Evolutionary conservation across 2,797 vertebrate species (phyloP).

Genomic region (Limosa lapponica): DNA sequence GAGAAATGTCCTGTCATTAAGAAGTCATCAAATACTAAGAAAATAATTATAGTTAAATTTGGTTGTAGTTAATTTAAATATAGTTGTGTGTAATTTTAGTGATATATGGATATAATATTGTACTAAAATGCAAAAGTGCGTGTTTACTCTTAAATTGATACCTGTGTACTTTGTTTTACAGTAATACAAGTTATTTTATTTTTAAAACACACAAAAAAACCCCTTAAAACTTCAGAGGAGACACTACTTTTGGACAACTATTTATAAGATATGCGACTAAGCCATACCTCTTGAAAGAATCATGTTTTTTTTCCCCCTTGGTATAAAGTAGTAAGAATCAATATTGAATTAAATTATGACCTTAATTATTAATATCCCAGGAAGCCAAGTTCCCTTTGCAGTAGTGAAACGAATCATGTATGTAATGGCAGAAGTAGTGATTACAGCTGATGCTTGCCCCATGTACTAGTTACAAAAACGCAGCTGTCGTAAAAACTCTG

Average conservation of each 20-base stretch:
- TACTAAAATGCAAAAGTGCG: background rate
- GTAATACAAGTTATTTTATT: background rate
- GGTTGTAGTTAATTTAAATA: background rate
- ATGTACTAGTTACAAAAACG: background rate
- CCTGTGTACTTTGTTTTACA: background rate
- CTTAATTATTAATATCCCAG: slow-evolving; percentile 26
- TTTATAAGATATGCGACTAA: background rate
- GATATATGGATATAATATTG: background rate
- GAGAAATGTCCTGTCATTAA: background rate
- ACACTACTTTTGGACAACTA: background rate
- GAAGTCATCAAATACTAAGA: background rate
- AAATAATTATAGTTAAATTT: background rate
- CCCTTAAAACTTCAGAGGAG: background rate
- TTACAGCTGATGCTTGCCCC: background rate
- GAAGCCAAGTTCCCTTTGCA: slow-evolving; percentile 1
- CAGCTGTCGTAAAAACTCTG: background rate
- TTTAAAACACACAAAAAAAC: background rate
- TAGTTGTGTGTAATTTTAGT: background rate
- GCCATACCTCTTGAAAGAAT: background rate
- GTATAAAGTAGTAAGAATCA: background rate
- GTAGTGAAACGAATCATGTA: background rate
- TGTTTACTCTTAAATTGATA: background rate
- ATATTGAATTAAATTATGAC: slow-evolving; percentile 32
- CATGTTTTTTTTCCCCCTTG: background rate
- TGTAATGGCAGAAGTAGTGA: background rate